Percentiles rank a stretch among this genome's conserved stretches.
Evolutionary conservation across 1,140 invertebrate genomes (phyloP).

Genomic region (Antheraea mylitta): DNA sequence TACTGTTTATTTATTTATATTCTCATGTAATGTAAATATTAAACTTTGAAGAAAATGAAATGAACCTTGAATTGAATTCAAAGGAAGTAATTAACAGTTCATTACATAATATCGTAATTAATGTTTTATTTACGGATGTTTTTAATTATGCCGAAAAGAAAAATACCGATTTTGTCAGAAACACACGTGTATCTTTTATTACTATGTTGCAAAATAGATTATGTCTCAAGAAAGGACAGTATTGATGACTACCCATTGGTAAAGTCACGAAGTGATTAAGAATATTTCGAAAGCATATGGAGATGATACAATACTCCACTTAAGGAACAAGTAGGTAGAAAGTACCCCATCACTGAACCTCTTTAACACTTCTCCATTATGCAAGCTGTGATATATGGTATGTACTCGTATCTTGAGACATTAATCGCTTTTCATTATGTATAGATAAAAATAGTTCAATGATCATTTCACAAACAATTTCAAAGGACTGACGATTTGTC

Average conservation of each 20-base stretch:
- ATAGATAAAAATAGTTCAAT: too few species aligned
- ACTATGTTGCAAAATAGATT: background rate
- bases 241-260: slow-evolving; percentile 14
- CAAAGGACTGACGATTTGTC: too few species aligned
- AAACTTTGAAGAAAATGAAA: too few species aligned
- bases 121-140: too few species aligned
- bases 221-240: background rate
- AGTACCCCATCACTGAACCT: background rate
- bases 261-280: slow-evolving; percentile 20
- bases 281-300: slow-evolving; percentile 25
- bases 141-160: too few species aligned
- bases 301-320: slow-evolving; percentile 23
- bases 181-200: background rate
- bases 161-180: background rate
- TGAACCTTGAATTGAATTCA: too few species aligned
- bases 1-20: too few species aligned
- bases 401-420: background rate
- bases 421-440: background rate
- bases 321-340: slow-evolving; percentile 19
- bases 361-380: background rate
- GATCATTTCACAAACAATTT: too few species aligned
- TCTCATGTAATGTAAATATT: too few species aligned
- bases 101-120: too few species aligned
- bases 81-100: too few species aligned
- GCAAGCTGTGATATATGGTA: background rate